Evolutionary conservation across 2,797 vertebrate species (phyloP).

Genomic region (Cercopithecus neglectus): DNA sequence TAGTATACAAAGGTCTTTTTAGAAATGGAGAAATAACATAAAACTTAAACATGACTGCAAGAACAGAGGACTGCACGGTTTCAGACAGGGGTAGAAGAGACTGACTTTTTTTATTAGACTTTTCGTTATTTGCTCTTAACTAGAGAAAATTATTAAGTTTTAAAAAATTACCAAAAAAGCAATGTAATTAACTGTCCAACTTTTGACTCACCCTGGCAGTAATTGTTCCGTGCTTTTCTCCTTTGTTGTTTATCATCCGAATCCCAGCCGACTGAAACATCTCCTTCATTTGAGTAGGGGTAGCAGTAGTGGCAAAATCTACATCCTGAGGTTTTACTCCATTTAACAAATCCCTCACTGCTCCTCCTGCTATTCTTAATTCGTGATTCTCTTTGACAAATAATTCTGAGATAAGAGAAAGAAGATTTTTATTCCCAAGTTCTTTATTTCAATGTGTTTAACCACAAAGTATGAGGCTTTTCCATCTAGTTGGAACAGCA

Average conservation of each 20-base stretch:
- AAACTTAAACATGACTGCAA: neutral
- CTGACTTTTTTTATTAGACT: neutral
- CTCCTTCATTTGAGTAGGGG: conserved; percentile 94
- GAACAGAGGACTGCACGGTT: neutral
- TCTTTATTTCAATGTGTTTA: neutral
- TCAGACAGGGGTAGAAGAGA: neutral
- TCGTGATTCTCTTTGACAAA: conserved; percentile 93
- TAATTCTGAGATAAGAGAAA: conserved; percentile 84
- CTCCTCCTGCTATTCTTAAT: conserved; percentile 96
- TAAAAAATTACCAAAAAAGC: neutral
- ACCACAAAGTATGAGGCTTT: neutral
- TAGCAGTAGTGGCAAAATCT: conserved; percentile 97
- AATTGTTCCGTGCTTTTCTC: conserved; percentile 96
- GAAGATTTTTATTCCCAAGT: neutral
- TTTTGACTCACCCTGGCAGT: conserved; percentile 91
- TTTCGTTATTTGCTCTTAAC: neutral
- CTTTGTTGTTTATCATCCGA: conserved; percentile 97
- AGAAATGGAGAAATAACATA: neutral
- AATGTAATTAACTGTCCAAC: neutral
- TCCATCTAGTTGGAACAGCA: neutral
- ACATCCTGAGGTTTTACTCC: conserved; percentile 93
- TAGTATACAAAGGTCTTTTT: neutral
- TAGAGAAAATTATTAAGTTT: neutral
- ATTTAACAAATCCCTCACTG: conserved; percentile 93
- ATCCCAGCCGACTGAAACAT: conserved; percentile 93